Evolutionary conservation across 2,888 invertebrate species (phyloP).

Genomic region (Acleris cristana): DNA sequence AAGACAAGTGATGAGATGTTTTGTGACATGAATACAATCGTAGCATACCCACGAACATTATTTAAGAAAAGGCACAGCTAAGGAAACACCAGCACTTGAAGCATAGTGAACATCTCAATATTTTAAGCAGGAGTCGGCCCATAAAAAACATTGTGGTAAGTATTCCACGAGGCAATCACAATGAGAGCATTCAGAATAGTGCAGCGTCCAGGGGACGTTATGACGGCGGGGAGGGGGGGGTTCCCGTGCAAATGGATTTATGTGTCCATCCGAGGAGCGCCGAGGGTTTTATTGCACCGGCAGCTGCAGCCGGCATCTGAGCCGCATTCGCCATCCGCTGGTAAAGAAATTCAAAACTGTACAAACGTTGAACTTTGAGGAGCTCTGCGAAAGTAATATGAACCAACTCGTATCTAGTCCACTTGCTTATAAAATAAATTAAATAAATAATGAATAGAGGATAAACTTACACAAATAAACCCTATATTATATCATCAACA

Average conservation of each 20-base stretch:
- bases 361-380: no score
- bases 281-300: conserved; percentile 22
- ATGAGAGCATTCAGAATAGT: conserved; percentile 18
- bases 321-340: no score
- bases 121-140: not conserved
- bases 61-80: no score
- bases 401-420: no score
- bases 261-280: conserved; percentile 25
- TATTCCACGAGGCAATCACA: conserved; percentile 3
- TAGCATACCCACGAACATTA: no score
- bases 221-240: conserved; percentile 12
- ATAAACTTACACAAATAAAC: no score
- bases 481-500: no score
- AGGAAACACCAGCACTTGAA: not conserved
- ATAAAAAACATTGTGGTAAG: conserved; percentile 5
- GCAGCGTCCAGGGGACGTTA: conserved; percentile 20
- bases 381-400: no score
- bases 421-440: no score
- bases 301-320: not conserved
- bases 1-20: no score
- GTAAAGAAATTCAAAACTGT: not conserved
- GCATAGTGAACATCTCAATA: conserved; percentile 1
- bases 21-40: no score
- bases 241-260: conserved; percentile 31
- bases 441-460: no score